Conservation (phyloP, 2,113 vertebrate genomes). For the Bagarius yarrelli region DNA sequence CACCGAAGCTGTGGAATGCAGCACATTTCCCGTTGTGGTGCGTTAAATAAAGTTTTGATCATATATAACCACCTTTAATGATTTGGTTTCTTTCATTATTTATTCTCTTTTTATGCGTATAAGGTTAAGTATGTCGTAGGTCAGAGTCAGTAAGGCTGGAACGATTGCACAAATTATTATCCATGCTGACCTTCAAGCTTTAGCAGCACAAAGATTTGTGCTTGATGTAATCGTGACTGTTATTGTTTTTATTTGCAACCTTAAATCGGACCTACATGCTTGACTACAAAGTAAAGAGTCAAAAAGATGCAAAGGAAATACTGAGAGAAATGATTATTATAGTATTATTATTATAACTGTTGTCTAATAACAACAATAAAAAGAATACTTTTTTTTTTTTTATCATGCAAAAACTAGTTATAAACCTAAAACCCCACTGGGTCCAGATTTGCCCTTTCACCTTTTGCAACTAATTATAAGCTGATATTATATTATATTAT, state of each 20-base stretch:
- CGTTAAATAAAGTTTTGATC: constrained; percentile 23
- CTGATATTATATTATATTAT: too few species aligned
- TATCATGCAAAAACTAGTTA: background rate
- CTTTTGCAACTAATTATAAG: background rate
- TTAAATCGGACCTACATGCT: background rate
- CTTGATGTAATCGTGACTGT: too few species aligned
- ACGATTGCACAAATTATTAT: background rate
- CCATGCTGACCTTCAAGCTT: background rate
- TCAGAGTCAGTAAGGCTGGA: background rate
- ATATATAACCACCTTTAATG: background rate
- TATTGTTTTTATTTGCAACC: too few species aligned
- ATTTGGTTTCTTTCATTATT: background rate
- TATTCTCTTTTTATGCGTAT: background rate
- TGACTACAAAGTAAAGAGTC: background rate
- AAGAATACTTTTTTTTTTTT: background rate
- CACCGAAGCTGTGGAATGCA: constrained; percentile 58
- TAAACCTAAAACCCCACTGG: background rate
- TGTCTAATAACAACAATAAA: too few species aligned
- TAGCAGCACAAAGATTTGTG: background rate
- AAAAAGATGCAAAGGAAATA: background rate
- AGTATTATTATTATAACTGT: too few species aligned
- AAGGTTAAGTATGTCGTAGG: background rate
- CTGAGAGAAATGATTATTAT: background rate
- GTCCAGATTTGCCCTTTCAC: background rate
- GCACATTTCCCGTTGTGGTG: constrained; percentile 45